Percentiles rank a stretch among this genome's conserved stretches.
These are phyloP conservation scores for Plebejus anna DNA, from an alignment of 2,888 invertebrate genomes.

Conservation along the genomic window DNA sequence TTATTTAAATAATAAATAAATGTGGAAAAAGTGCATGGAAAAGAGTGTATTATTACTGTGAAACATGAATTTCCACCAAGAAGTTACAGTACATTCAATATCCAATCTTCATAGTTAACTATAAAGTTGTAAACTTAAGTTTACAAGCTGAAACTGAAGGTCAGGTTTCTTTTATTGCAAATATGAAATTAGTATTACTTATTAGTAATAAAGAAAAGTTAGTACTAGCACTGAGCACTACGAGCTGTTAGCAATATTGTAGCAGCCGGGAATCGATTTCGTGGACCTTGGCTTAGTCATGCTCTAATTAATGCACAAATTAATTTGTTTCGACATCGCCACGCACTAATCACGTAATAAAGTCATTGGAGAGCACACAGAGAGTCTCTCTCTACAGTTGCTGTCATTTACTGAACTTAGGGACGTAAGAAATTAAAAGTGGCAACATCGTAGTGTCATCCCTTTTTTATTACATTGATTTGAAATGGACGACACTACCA, in stretches of 20 bases:
- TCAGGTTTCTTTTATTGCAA: not conserved
- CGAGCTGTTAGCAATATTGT: constrained; percentile 36
- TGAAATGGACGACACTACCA: too few relatives aligned
- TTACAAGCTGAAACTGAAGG: not conserved
- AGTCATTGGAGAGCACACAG: not conserved
- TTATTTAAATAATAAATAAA: too few relatives aligned
- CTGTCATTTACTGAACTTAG: too few relatives aligned
- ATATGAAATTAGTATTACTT: not conserved
- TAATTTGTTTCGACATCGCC: constrained; percentile 33
- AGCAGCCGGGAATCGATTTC: constrained; percentile 45
- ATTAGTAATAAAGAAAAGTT: not conserved
- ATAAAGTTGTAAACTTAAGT: too few relatives aligned
- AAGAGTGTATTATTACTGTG: too few relatives aligned
- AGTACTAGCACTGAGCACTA: not conserved
- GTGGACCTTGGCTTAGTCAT: constrained; percentile 51
- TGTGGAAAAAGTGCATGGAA: too few relatives aligned
- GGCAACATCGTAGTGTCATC: too few relatives aligned
- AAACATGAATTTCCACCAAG: too few relatives aligned
- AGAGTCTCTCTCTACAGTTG: not conserved
- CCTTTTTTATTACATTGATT: too few relatives aligned
- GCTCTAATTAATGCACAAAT: constrained; percentile 54
- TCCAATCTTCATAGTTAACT: too few relatives aligned
- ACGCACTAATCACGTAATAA: constrained; percentile 9
- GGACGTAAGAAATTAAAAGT: too few relatives aligned
- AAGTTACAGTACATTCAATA: too few relatives aligned